Evolutionary conservation across 2,888 invertebrate genomes (phyloP).

Genomic region (Neoaliturus tenellus): DNA sequence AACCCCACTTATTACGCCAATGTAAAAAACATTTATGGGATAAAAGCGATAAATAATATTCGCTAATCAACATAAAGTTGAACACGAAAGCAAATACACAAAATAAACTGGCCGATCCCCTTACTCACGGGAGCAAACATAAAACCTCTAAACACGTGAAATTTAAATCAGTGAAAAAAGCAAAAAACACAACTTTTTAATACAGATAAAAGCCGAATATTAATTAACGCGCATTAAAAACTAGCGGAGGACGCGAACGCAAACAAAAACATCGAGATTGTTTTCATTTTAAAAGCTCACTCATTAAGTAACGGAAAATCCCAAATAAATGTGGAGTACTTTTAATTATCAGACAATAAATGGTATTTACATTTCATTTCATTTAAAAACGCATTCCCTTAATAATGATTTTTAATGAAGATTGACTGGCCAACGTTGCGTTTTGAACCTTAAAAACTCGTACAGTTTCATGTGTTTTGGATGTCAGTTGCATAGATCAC

Average conservation of each 20-base stretch:
- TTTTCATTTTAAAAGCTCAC: slow-evolving; percentile 45
- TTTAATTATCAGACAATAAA: slow-evolving; percentile 43
- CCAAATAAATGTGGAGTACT: slow-evolving; percentile 35
- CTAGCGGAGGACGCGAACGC: not conserved
- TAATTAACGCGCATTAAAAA: slow-evolving; percentile 43
- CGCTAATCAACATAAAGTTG: not conserved
- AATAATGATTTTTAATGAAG: slow-evolving; percentile 10
- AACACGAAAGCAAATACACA: not conserved
- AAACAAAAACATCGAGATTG: slow-evolving; percentile 40
- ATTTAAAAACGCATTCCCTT: slow-evolving; percentile 25
- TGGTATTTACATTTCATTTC: slow-evolving; percentile 48
- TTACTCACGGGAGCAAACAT: slow-evolving; percentile 12
- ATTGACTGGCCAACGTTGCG: not conserved
- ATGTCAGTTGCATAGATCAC: too few relatives aligned
- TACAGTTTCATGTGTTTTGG: too few relatives aligned
- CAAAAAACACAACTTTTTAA: slow-evolving; percentile 38
- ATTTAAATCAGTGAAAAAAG: slow-evolving; percentile 35
- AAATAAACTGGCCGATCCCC: slow-evolving; percentile 8
- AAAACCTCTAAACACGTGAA: slow-evolving; percentile 30
- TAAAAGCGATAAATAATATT: not conserved
- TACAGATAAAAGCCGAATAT: slow-evolving; percentile 47
- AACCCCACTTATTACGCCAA: not conserved
- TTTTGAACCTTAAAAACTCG: too few relatives aligned
- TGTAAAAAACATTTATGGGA: not conserved
- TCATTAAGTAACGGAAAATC: slow-evolving; percentile 34